Evolutionary conservation across 2,797 vertebrate species (phyloP), one percentile per base, ranked within the genome.

Genomic region (Alfaro cultratus): DNA sequence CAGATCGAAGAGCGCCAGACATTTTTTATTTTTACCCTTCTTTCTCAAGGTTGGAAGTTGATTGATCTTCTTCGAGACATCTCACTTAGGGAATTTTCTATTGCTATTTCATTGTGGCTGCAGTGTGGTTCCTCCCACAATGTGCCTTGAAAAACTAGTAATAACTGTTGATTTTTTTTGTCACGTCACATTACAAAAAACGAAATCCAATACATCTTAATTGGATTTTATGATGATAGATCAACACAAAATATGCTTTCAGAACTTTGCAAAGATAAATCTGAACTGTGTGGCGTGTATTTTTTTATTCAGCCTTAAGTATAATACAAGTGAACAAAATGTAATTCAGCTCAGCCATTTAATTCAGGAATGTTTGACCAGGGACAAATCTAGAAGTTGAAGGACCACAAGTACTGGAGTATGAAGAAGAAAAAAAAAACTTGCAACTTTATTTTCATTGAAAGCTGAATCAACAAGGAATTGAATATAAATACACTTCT

Each of bases 51-150:
- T 67, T 81, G 36, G 36, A 74, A 57, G 5, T 6, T 47, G 43
- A 74, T 81, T 64, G 73, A 72, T 72, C 3, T 76, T 29, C 43
- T 77, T 13, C 6, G 71, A 74, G n/a, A 83, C 5, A 4, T 76
- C 1, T 29, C 23, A n/a, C 79, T 49, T 31, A 62, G 41, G 43
- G 43, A 10, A 31, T 62, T 64, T 34, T 10, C 12, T 31, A 15
- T 53, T 67, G 12, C 51, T 29, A 5, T 72, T 71, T 64, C 72
- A 47, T 62, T 23, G 10, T 64, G 51, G n/a, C 23, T 67, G 39
- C 45, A 18, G 13, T 49, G 7, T 67, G 78, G 26, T 11, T 39
- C 43, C 75, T 29, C 26, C 45, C 8, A 7, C 72, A 36, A 82
- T 23, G 10, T 39, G 18, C 7, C 7, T 39, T 67, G 62, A 15